phyloP scores from a whole-genome alignment of 2,113 vertebrate genomes.

The Labeo rohita region DNA sequence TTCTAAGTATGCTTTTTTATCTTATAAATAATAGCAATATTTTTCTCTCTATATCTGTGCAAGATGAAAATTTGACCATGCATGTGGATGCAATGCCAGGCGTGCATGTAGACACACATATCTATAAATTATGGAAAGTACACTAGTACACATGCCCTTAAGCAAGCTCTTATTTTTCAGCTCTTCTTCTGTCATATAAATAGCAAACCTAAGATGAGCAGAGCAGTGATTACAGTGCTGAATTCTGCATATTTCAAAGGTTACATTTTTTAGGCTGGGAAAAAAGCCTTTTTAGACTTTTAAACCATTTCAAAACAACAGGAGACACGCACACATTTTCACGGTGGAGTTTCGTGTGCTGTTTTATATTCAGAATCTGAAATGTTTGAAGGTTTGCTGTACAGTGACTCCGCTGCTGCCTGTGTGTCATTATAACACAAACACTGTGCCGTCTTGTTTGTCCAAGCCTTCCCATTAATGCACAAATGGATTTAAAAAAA shows the following conservation, averaged over 20 bases:
- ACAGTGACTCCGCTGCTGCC: neutral
- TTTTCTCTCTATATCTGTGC: neutral
- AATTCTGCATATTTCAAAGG: conserved; percentile 43
- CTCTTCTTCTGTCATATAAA: conserved; percentile 30
- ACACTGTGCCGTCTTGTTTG: neutral
- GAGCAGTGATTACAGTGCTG: conserved; percentile 34
- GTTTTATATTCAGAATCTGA: neutral
- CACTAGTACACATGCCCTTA: conserved; percentile 24
- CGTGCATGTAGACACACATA: conserved; percentile 1
- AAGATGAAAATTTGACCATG: neutral
- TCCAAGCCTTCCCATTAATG: neutral
- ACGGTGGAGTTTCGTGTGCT: neutral
- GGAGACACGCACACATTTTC: neutral
- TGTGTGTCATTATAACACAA: neutral
- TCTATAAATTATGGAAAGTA: conserved; percentile 22
- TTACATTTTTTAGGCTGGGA: neutral
- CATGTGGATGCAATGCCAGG: neutral
- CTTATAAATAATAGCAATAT: neutral
- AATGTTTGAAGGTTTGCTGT: neutral
- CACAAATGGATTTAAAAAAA: neutral
- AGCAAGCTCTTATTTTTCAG: conserved; percentile 26
- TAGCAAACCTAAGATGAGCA: conserved; percentile 20
- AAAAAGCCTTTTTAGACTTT: neutral
- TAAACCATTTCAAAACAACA: conserved; percentile 12
- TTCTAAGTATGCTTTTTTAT: neutral